phyloP scores from a whole-genome alignment of 2,113 vertebrate species.

The Macroglossus sobrinus region DNA sequence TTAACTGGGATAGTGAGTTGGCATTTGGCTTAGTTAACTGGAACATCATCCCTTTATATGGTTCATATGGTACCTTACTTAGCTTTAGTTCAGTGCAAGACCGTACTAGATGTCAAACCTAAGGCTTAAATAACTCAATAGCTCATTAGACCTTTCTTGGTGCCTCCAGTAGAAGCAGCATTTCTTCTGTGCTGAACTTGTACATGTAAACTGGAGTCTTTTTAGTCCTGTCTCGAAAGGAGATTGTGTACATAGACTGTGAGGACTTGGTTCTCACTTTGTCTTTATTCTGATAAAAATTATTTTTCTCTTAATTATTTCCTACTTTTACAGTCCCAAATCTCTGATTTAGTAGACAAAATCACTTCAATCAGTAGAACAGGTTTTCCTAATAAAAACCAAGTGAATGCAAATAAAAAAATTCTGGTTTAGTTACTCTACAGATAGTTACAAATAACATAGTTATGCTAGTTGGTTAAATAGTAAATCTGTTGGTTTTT shows the following conservation, averaged over 20 bases:
- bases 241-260: background rate
- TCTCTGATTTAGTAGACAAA: conserved; percentile 33
- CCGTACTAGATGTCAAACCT: background rate
- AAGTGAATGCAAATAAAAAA: background rate
- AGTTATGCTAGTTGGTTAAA: background rate
- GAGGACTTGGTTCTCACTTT: background rate
- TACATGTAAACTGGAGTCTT: conserved; percentile 8
- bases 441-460: background rate
- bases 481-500: background rate
- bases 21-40: conserved; percentile 10
- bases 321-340: background rate
- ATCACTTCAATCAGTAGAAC: background rate
- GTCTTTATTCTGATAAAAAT: conserved; percentile 27
- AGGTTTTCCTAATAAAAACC: conserved; percentile 2
- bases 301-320: conserved; percentile 30
- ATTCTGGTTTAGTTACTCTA: background rate
- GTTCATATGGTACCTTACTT: background rate
- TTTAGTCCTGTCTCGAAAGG: background rate
- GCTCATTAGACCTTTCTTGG: background rate
- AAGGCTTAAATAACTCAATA: conserved; percentile 46
- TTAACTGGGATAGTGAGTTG: background rate
- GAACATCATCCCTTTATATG: background rate
- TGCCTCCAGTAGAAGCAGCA: background rate
- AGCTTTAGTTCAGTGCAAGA: background rate
- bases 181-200: conserved; percentile 12